Base-by-base conservation (phyloP, 2,113 vertebrate genomes). In the Eulemur macaco region DNA sequence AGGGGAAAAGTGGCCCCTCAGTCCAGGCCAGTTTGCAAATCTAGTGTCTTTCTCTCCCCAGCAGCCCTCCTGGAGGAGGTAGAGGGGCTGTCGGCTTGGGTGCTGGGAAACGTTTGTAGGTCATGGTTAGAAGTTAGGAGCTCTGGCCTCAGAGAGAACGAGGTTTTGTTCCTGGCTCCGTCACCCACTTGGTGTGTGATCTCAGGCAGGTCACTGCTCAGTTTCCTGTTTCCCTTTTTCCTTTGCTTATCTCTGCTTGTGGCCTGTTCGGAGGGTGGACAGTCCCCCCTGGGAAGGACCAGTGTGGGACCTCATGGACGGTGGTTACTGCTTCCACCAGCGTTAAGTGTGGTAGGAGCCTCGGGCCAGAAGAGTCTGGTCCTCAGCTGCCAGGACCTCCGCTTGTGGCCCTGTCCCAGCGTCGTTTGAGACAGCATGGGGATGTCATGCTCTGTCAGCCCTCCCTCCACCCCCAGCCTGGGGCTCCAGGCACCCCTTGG, bases 401-500 rank as follows among this genome's bases (percentile, higher is more conserved):
- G 86, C 95, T 84, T 71, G 85, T 94, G 95, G 97, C 86, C 91
- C 69, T 20, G 2, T 45, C 89, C 86, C 91, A 82, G 71, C 29
- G 20, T 89, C 34, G 3, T 2, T 81, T 52, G 93, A 92, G 93
- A 96, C 39, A 25, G 58, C 84, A 71, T 23, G 63, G 86, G 74
- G 93, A 60, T 60, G 83, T 96, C 56, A 4, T 1, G 0, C 56
- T 78, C 77, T 73, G 39, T 92, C 86, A 58, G 31, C 84, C 76
- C 76, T 95, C 89, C 76, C 52, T 81, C 90, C 81, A 77, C 91
- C 66, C 74, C 93, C 66, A 92, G 69, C 92, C 96, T 85, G 9
- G 82, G 3, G 25, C 97, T 94, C 93, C 85, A 56, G 95, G 96
- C 71, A 13, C 93, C 96, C 96, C 84, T 90, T 96, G 96, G 95